Evolutionary conservation across 2,113 vertebrate genomes (phyloP).

Genomic region (Propithecus coquereli): DNA sequence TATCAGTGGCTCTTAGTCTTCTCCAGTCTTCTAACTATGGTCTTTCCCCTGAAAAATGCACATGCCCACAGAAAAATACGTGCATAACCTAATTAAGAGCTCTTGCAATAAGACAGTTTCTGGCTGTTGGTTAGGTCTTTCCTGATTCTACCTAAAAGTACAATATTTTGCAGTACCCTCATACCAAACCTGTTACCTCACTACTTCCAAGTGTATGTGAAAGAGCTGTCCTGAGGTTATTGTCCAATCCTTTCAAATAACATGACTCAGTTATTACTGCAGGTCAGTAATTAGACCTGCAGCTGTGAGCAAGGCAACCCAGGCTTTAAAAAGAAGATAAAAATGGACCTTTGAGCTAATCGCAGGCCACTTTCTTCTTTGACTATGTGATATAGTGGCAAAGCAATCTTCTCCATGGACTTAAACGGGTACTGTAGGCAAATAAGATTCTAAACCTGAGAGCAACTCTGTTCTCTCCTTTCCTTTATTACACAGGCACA

Average conservation of each 20-base stretch:
- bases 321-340: background rate
- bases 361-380: background rate
- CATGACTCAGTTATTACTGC: background rate
- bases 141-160: background rate
- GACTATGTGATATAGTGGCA: background rate
- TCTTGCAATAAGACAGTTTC: background rate
- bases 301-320: background rate
- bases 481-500: background rate
- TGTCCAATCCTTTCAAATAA: background rate
- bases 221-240: background rate
- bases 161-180: background rate
- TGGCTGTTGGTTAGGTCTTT: background rate
- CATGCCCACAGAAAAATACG: too few relatives aligned
- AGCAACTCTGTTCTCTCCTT: background rate
- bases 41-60: background rate
- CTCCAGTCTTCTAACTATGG: background rate
- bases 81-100: background rate
- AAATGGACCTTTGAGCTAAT: background rate
- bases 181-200: background rate
- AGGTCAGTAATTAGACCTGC: background rate
- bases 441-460: fast-evolving
- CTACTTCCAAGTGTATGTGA: background rate
- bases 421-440: background rate
- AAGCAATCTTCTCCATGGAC: background rate
- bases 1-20: background rate